Evolutionary conservation across 92 coral and sea anemone genomes (phyloP).

Genomic region (Hydrozoanthus gracilis): DNA sequence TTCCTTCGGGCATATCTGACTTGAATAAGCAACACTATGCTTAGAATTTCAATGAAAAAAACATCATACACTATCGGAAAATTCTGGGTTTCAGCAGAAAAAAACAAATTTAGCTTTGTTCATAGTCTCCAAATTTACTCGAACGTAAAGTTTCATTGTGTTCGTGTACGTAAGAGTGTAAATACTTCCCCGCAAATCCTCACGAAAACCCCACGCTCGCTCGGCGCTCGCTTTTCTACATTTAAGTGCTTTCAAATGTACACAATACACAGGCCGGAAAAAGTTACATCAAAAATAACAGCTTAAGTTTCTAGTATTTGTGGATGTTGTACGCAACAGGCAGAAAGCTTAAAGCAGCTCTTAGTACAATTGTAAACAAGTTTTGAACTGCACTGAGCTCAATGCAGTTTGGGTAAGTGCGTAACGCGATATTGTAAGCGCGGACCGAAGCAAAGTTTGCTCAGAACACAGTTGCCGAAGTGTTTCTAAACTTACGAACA

Average conservation of each 20-base stretch:
- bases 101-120: background rate
- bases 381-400: too few relatives aligned
- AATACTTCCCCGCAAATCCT: conserved; percentile 41
- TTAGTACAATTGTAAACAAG: too few relatives aligned
- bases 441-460: too few relatives aligned
- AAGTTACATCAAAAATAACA: background rate
- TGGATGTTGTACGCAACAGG: too few relatives aligned
- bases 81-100: background rate
- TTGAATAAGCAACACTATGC: background rate
- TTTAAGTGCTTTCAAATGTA: conserved; percentile 28
- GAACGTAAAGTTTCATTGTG: background rate
- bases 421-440: too few relatives aligned
- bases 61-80: background rate
- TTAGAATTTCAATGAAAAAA: background rate
- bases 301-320: background rate
- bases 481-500: too few relatives aligned
- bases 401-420: too few relatives aligned
- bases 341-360: too few relatives aligned
- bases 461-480: too few relatives aligned
- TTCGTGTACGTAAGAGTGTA: background rate
- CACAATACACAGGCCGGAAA: conserved; percentile 14
- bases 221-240: background rate
- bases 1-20: conserved; percentile 3
- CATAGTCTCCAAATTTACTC: background rate
- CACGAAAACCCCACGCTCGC: conserved; percentile 34